phyloP scores from a whole-genome alignment of 2,113 vertebrate species.

The Mustela lutreola region DNA sequence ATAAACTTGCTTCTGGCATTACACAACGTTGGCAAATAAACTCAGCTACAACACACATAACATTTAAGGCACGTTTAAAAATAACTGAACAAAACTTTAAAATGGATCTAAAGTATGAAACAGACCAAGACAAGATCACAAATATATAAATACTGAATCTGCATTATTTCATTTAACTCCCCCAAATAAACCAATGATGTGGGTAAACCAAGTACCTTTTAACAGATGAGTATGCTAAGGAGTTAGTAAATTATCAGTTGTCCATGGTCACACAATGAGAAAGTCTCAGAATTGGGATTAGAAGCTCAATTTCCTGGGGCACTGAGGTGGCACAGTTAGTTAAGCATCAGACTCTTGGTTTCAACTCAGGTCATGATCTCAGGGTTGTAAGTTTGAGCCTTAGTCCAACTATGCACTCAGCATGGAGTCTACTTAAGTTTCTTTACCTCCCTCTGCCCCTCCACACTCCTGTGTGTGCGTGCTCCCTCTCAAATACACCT shows the following conservation, averaged over 20 bases:
- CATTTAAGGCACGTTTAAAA: not conserved
- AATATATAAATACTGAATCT: not conserved
- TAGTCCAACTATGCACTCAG: not conserved
- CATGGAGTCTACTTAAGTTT: not conserved
- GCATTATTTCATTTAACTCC: conserved; percentile 1
- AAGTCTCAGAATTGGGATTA: not conserved
- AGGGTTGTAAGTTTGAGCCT: not conserved
- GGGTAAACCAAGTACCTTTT: not conserved
- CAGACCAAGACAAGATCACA: not conserved
- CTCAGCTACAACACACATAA: not conserved
- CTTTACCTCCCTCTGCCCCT: not conserved
- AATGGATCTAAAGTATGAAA: not conserved
- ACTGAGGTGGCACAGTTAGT: not conserved
- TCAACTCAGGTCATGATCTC: not conserved
- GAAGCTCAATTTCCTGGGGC: not conserved
- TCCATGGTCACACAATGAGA: not conserved
- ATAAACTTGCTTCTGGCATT: not conserved
- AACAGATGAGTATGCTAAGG: not conserved
- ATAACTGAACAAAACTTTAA: not conserved
- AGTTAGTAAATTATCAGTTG: not conserved
- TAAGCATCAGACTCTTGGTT: not conserved
- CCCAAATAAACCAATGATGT: not conserved
- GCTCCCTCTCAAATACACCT: not conserved
- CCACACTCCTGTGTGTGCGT: not conserved
- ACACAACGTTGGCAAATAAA: not conserved